Evolutionary conservation across 64 coral and sea anemone genomes (phyloP).

Genomic region (Dendronephthya gigantea): DNA sequence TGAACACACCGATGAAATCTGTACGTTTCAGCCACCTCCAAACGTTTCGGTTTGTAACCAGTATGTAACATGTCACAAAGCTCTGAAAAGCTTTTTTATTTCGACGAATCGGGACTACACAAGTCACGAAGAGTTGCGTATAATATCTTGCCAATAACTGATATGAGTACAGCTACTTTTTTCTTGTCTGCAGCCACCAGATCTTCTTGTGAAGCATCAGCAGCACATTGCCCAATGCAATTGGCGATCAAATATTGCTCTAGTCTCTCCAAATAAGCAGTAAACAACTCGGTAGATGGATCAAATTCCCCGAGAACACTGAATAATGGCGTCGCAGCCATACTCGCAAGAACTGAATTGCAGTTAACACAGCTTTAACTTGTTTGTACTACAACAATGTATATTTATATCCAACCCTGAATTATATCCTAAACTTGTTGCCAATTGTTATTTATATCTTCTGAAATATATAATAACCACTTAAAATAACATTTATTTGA

Average conservation of each 20-base stretch:
- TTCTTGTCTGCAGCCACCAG: neutral
- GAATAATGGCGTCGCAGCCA: slow-evolving; percentile 7
- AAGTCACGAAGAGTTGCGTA: slow-evolving; percentile 38
- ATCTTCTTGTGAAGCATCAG: neutral
- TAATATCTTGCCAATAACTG: slow-evolving; percentile 33
- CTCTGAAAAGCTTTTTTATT: slow-evolving; percentile 37
- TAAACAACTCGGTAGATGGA: slow-evolving; percentile 30
- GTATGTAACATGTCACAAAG: slow-evolving; percentile 34
- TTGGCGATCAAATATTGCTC: slow-evolving; percentile 42
- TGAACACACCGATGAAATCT: slow-evolving; percentile 55
- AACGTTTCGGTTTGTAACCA: slow-evolving; percentile 42
- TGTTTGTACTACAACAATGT: no score
- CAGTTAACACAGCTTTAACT: neutral
- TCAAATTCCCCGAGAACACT: slow-evolving; percentile 42
- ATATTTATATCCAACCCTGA: no score
- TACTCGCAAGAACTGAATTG: neutral
- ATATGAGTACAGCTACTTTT: slow-evolving; percentile 58
- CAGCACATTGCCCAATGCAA: neutral
- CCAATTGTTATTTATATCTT: no score
- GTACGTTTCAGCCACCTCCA: slow-evolving; percentile 38
- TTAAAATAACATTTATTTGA: no score
- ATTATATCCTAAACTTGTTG: no score
- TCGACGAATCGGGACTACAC: slow-evolving; percentile 35
- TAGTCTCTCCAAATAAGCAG: slow-evolving; percentile 44
- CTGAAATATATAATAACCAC: no score